Evolutionary conservation across 2,797 vertebrate genomes (phyloP), one percentile per base, ranked within the genome.

Genomic region (Tangara arthus): DNA sequence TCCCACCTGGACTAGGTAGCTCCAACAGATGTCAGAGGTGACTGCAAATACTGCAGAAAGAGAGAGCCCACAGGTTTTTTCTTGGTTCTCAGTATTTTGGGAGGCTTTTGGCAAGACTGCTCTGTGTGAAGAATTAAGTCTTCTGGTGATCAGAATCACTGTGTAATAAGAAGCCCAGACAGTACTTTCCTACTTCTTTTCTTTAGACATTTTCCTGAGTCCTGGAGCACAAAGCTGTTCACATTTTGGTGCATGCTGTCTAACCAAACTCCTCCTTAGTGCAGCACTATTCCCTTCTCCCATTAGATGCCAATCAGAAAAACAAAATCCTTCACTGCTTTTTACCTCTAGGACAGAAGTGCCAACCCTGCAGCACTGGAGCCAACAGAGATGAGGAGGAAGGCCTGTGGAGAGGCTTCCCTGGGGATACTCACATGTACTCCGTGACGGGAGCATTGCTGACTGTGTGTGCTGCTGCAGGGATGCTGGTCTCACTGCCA

Each of bases 371-470:
- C 41, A 60, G 81, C 35, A 24, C 60, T 73, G 21, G 63, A 6
- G 11, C 59, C 59, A 35, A 37, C 6, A 80, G 52, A 24, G 64
- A 59, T 4, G 8, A 12, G 46, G 23, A n/a, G 5, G 61, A 77
- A 78, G 93, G 27, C 39, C n/a, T 4, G 30, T 73, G 75, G 65
- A 55, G 19, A n/a, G 32, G 89, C 26, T 70, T 39, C 39, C 73
- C 4, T 76, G 0, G 70, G 61, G 84, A 57, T 96, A 98, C 99
- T 98, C 97, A 99, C 99, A 99, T 99, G 98, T 99, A 99, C 97
- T 99, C 99, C 0, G 99, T 99, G 96, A 99, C 99, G 0, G 99
- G 99, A 22, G 99, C 99, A 28, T 99, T 99, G 98, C 99, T 99
- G 98, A 99, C 99, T 1, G 99, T 99, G 98, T 99, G 99, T 24